These are phyloP conservation scores for Chloebia gouldiae DNA, from an alignment of 2,113 vertebrate species.

Conservation along the genomic window DNA sequence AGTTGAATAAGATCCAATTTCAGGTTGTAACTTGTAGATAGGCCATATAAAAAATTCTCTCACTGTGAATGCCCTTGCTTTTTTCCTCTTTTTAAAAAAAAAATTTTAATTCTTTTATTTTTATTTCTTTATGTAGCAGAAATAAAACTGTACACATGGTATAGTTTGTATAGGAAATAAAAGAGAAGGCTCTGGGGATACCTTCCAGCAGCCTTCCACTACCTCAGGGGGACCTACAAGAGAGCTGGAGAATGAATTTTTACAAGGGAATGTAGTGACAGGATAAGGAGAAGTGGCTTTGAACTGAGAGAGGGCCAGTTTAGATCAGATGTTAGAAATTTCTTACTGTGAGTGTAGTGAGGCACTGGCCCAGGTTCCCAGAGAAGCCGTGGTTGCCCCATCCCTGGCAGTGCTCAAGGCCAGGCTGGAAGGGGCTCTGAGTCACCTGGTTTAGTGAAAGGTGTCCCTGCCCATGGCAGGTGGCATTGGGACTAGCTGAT, in stretches of 20 bases:
- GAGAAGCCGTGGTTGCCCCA: background rate
- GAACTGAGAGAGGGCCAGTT: background rate
- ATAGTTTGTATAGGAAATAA: background rate
- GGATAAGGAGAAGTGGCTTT: background rate
- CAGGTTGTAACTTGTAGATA: background rate
- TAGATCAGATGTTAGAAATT: background rate
- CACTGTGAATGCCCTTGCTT: background rate
- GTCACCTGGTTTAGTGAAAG: background rate
- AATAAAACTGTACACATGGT: background rate
- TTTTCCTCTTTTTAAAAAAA: background rate
- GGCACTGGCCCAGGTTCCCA: background rate
- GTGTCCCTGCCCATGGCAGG: background rate
- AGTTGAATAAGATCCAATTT: background rate
- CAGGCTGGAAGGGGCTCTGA: background rate
- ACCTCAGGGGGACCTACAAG: background rate
- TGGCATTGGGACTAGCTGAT: background rate
- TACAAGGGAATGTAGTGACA: background rate
- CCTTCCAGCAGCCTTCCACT: background rate
- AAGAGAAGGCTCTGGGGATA: background rate
- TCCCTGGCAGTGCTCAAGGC: background rate
- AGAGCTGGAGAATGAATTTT: background rate
- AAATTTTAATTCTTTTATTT: background rate
- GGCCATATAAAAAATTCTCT: background rate
- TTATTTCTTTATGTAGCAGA: background rate
- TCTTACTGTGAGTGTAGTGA: background rate